Base-by-base conservation (phyloP, 1,140 invertebrate species). In the Scaptomyza pallida region DNA sequence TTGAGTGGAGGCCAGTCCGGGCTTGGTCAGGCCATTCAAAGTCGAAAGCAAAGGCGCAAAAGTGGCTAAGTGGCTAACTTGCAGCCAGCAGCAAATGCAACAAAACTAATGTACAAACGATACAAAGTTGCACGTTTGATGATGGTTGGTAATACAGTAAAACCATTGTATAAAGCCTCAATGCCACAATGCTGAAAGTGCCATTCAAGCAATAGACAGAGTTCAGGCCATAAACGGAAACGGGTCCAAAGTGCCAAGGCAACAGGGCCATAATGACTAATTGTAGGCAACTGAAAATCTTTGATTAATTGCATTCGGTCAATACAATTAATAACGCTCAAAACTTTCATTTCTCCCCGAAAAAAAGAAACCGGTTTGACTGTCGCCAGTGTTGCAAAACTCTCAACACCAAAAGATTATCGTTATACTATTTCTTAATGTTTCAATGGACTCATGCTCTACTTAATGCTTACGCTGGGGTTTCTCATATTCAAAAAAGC, bases 401-500 rank as follows among this genome's bases (percentile, higher is more conserved):
- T 30, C 6, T 30, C 26, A 6, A 30, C 26, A 30, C 26, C 9
- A 37, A 37, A 37, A 37, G 33, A 3, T 37, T 5, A 37, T 37
- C n/a, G 33, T n/a, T 37, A 2, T 30, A 30, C 26, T 30, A 30
- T 30, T 30, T 30, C 26, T 30, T 9, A 30, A 37, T 37, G 12
- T 37, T n/a, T 3, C n/a, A n/a, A 4, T 37, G 12, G 12, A 30
- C 47, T 37, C 33, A 13, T 47, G 41, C 50, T 43, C 47, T 45
- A 48, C 15, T 23, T 52, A 10, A 52, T 52, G 54, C 44, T 54
- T 61, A 54, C 44, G 62, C 52, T 62, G 68, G 70, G 62, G 52
- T 65, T 44, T 44, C 4, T 16, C 12, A n/a, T 37, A 37, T 37
- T 37, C 19, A 19, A 70, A 70, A 56, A 78, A 59, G 52, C 26